A percentile compares a stretch with the other conserved stretches of the same genome.
Conservation (phyloP, 2,888 invertebrate genomes). For the Heliconius erato region DNA sequence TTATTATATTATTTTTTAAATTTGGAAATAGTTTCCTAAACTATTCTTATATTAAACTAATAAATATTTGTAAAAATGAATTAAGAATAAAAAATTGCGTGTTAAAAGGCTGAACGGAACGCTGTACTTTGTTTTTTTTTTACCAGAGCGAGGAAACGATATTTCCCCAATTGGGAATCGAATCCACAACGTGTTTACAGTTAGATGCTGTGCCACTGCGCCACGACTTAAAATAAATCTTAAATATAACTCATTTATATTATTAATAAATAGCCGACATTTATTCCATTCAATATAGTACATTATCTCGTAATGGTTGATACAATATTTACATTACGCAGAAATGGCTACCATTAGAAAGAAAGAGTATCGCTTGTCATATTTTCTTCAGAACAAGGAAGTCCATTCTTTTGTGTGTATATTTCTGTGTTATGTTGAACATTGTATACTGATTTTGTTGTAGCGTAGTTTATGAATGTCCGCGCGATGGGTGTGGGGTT, state of each 20-base stretch:
- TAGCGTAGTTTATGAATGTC: background rate
- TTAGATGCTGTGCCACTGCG: background rate
- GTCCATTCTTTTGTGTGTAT: background rate
- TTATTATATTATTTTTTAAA: too few relatives aligned
- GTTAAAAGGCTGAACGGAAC: too few relatives aligned
- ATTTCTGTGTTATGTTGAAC: background rate
- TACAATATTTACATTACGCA: slow-evolving; percentile 13
- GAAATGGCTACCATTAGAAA: background rate
- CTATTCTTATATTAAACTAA: too few relatives aligned
- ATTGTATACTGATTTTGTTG: too few relatives aligned
- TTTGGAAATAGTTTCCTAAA: too few relatives aligned
- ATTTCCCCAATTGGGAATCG: too few relatives aligned
- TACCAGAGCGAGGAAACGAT: too few relatives aligned
- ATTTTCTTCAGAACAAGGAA: background rate
- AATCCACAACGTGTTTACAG: background rate
- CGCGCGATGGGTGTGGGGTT: background rate
- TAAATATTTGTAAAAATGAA: too few relatives aligned
- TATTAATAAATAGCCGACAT: background rate
- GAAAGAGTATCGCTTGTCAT: slow-evolving; percentile 9
- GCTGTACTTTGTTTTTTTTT: too few relatives aligned
- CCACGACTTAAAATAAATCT: background rate
- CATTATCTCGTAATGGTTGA: slow-evolving; percentile 1
- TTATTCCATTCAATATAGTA: background rate
- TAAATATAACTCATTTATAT: background rate
- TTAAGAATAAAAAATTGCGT: too few relatives aligned